These are phyloP conservation scores for Anticlea derivata DNA, from an alignment of 2,888 invertebrate species.

Conservation along the genomic window DNA sequence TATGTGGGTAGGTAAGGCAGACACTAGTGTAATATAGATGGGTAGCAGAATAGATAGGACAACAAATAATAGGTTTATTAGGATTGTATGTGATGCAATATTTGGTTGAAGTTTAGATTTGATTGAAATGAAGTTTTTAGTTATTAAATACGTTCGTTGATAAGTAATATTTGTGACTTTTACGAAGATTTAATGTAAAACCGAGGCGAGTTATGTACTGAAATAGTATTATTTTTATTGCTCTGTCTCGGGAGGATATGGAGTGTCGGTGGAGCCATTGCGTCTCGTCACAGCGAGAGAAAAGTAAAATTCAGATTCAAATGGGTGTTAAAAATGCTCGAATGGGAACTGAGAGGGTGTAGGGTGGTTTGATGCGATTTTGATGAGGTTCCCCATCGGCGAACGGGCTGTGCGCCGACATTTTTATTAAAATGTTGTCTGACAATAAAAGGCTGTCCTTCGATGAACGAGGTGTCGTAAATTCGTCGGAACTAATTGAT, in stretches of 20 bases:
- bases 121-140: too few species aligned
- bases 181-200: slow-evolving; percentile 40
- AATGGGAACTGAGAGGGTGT: slow-evolving; percentile 59
- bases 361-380: slow-evolving; percentile 69
- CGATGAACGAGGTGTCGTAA: slow-evolving; percentile 61
- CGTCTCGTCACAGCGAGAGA: slow-evolving; percentile 54
- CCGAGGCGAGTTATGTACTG: slow-evolving; percentile 46
- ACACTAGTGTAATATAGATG: too few species aligned
- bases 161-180: too few species aligned
- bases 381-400: slow-evolving; percentile 61
- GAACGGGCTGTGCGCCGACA: slow-evolving; percentile 45
- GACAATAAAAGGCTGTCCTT: slow-evolving; percentile 51
- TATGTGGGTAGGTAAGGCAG: too few species aligned
- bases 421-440: slow-evolving; percentile 66
- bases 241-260: slow-evolving; percentile 53
- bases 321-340: slow-evolving; percentile 69
- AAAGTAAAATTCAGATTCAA: slow-evolving; percentile 69
- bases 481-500: slow-evolving; percentile 60
- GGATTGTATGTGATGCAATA: too few species aligned
- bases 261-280: slow-evolving; percentile 51
- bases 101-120: too few species aligned
- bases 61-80: too few species aligned
- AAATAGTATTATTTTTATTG: slow-evolving; percentile 62
- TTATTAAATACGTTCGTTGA: too few species aligned
- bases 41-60: too few species aligned